Percentiles rank a stretch among this genome's conserved stretches.
Evolutionary conservation across 2,113 vertebrate genomes (phyloP).

Genomic region (Amblyopsis rosae): DNA sequence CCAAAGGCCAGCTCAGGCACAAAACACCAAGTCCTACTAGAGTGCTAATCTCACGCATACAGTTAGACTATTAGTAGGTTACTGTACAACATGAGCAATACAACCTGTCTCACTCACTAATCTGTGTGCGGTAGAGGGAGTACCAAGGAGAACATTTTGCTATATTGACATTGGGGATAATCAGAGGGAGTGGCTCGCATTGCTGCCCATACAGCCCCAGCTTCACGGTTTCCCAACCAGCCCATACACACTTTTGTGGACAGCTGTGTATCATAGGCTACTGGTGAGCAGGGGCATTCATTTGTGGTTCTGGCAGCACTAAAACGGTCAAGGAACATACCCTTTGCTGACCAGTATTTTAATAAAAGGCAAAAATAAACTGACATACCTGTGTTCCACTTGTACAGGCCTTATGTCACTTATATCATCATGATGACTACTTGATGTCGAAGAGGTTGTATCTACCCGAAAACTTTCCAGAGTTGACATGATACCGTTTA

Average conservation of each 20-base stretch:
- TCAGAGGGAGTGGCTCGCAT: too few species aligned
- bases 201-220: too few species aligned
- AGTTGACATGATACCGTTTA: constrained; percentile 93
- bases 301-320: too few species aligned
- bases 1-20: constrained; percentile 14
- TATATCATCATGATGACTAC: constrained; percentile 70
- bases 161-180: neutral
- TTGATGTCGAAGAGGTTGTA: constrained; percentile 82
- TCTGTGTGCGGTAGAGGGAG: neutral
- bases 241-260: too few species aligned
- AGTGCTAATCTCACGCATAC: constrained; percentile 55
- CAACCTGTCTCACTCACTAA: neutral
- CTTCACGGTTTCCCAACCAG: too few species aligned
- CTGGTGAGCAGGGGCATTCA: too few species aligned
- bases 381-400: constrained; percentile 85
- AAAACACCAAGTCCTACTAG: constrained; percentile 14
- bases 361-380: neutral
- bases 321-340: too few species aligned
- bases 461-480: constrained; percentile 91
- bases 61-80: constrained; percentile 30
- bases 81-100: constrained; percentile 13
- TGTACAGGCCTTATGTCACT: constrained; percentile 88
- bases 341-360: too few species aligned
- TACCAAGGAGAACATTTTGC: neutral
- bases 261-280: neutral